Percentiles rank a stretch among this genome's conserved stretches.
Conservation (phyloP, 2,888 invertebrate genomes). For the Leucozona laternaria region DNA sequence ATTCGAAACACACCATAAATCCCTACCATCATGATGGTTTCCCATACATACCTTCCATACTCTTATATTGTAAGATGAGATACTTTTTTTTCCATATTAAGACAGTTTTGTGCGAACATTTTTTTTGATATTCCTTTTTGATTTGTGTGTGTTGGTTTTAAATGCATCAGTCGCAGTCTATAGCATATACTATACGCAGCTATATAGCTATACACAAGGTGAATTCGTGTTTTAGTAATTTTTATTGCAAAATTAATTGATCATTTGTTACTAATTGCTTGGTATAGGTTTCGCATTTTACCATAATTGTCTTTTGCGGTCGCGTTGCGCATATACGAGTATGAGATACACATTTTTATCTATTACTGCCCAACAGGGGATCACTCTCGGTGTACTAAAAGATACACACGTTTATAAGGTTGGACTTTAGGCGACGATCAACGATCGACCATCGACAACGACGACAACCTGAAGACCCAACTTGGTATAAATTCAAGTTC, state of each 20-base stretch:
- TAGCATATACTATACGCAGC: neutral
- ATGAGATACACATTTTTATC: slow-evolving; percentile 56
- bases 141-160: neutral
- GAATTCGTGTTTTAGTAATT: slow-evolving; percentile 72
- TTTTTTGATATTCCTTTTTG: slow-evolving; percentile 32
- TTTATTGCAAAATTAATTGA: slow-evolving; percentile 83
- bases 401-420: slow-evolving; percentile 22
- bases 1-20: slow-evolving; percentile 7
- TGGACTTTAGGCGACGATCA: slow-evolving; percentile 3
- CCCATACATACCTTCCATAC: neutral
- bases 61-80: slow-evolving; percentile 29
- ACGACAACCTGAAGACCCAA: slow-evolving; percentile 42
- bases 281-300: slow-evolving; percentile 80
- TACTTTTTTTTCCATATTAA: slow-evolving; percentile 60
- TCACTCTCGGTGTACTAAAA: slow-evolving; percentile 43
- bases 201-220: slow-evolving; percentile 21
- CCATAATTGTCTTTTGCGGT: slow-evolving; percentile 70
- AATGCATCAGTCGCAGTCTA: neutral
- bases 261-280: slow-evolving; percentile 82
- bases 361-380: slow-evolving; percentile 68
- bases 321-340: neutral
- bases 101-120: slow-evolving; percentile 48
- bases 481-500: slow-evolving; percentile 59
- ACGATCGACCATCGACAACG: neutral
- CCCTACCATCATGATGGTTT: neutral